phyloP scores from a whole-genome alignment of 2,113 vertebrate genomes.

The Ammodytes marinus region DNA sequence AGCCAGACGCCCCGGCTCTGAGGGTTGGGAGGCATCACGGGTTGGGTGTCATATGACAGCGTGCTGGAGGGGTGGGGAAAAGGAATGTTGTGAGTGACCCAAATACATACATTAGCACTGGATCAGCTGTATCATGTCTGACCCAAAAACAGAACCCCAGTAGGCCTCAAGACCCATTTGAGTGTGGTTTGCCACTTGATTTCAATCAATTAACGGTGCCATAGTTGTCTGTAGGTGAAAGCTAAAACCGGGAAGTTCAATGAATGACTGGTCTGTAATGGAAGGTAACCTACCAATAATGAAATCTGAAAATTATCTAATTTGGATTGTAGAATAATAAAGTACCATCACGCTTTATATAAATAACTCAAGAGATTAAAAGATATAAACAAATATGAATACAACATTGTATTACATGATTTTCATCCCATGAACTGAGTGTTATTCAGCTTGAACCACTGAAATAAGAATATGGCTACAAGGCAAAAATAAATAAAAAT shows the following conservation, averaged over 20 bases:
- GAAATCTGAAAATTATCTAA: too few species aligned
- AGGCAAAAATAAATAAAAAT: not conserved
- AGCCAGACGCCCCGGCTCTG: slow-evolving; percentile 28
- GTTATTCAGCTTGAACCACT: not conserved
- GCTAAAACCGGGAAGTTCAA: slow-evolving; percentile 1
- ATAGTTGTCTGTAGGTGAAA: not conserved
- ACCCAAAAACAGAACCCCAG: slow-evolving; percentile 51
- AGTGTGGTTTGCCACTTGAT: slow-evolving; percentile 1
- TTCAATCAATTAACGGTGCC: slow-evolving; percentile 15
- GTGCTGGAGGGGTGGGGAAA: slow-evolving; percentile 36
- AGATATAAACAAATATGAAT: not conserved
- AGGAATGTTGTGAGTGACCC: slow-evolving; percentile 74
- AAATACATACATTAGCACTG: slow-evolving; percentile 64
- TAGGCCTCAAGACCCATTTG: not conserved
- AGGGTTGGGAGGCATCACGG: slow-evolving; percentile 60
- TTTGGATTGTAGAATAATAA: not conserved
- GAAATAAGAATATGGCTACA: not conserved
- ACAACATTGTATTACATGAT: too few species aligned
- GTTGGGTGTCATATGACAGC: slow-evolving; percentile 69
- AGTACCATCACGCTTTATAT: not conserved
- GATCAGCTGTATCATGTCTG: slow-evolving; percentile 38
- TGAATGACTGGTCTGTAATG: not conserved
- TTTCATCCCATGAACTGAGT: not conserved
- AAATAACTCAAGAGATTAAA: not conserved
- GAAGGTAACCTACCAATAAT: not conserved